Conservation (phyloP, 2,888 invertebrate genomes). For the Agrotis segetum region DNA sequence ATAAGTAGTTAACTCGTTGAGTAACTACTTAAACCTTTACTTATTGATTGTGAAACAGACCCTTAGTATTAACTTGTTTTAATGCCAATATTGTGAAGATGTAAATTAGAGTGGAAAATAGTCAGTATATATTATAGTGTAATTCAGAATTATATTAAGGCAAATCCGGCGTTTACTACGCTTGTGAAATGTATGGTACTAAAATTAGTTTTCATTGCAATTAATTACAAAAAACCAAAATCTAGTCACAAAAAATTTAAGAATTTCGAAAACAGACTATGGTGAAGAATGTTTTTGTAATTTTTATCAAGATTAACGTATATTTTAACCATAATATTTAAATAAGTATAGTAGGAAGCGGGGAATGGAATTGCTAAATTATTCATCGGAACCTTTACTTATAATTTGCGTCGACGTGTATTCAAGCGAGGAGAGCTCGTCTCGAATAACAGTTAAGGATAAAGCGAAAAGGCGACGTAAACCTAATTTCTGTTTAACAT, state of each 20-base stretch:
- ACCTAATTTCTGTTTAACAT: slow-evolving; percentile 59
- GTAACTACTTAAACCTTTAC: too few species aligned
- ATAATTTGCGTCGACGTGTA: slow-evolving; percentile 45
- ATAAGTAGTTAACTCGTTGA: too few species aligned
- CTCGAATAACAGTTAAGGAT: slow-evolving; percentile 47
- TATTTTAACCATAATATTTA: not conserved
- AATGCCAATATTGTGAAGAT: too few species aligned
- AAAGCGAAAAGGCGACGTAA: slow-evolving; percentile 51
- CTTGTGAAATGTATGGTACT: too few species aligned
- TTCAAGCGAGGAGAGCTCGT: slow-evolving; percentile 25
- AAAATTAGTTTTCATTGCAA: not conserved
- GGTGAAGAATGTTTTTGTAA: not conserved
- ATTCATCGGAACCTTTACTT: slow-evolving; percentile 29
- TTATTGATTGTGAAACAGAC: too few species aligned
- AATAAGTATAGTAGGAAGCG: too few species aligned
- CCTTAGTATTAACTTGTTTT: too few species aligned
- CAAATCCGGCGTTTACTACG: not conserved
- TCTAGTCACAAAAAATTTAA: not conserved
- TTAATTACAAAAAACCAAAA: not conserved
- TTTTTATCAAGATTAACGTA: not conserved
- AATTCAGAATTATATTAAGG: not conserved
- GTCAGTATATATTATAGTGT: not conserved
- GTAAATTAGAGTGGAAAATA: not conserved
- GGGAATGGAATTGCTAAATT: slow-evolving; percentile 26
- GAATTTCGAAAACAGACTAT: not conserved